Conservation (phyloP, 2,888 invertebrate species). For the Hololepta plana region DNA sequence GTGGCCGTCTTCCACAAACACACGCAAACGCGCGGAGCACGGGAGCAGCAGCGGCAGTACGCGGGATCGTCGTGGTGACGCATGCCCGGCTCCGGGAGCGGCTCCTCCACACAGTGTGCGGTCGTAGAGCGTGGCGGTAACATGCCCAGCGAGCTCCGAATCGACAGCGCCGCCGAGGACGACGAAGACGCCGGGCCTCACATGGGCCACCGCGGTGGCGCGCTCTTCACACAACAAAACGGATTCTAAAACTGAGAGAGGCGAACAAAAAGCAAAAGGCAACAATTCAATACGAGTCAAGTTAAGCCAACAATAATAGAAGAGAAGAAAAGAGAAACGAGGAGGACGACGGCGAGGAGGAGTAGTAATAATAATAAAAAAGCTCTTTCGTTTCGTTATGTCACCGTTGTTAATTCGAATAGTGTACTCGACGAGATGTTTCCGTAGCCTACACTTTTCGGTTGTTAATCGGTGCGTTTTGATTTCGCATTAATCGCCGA, state of each 20-base stretch:
- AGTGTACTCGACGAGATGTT: too few species aligned
- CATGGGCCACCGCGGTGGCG: constrained; percentile 15
- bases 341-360: too few species aligned
- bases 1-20: constrained; percentile 7
- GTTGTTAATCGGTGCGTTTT: constrained; percentile 18
- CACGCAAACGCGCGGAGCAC: constrained; percentile 8
- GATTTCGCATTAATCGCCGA: constrained; percentile 21
- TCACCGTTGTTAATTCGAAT: too few species aligned
- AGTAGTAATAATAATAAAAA: too few species aligned
- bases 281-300: too few species aligned
- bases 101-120: constrained; percentile 25
- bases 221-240: too few species aligned
- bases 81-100: constrained; percentile 24
- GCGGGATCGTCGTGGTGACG: constrained; percentile 15
- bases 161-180: constrained; percentile 20
- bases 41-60: constrained; percentile 7
- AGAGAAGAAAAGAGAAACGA: too few species aligned
- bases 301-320: too few species aligned
- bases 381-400: too few species aligned
- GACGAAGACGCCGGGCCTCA: constrained; percentile 18
- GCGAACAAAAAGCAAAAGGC: too few species aligned
- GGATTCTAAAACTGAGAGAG: too few species aligned
- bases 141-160: constrained; percentile 24
- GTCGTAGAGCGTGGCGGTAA: constrained; percentile 26
- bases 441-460: too few species aligned